These are phyloP conservation scores for Eurypyga helias DNA, from an alignment of 2,113 vertebrate genomes.

Conservation along the genomic window DNA sequence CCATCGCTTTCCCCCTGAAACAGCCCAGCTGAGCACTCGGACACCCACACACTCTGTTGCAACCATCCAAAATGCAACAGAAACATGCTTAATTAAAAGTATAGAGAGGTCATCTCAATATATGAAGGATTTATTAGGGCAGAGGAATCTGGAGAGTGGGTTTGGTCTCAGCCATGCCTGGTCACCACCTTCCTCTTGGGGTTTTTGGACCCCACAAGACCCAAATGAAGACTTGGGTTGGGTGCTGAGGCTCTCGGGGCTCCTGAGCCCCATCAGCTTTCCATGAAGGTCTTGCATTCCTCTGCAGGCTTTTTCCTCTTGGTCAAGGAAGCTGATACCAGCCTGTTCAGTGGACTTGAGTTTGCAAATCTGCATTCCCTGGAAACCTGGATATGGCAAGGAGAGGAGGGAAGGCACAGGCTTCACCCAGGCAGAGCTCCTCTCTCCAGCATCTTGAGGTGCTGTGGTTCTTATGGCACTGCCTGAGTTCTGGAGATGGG, in stretches of 20 bases:
- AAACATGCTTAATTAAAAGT: background rate
- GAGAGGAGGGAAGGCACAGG: background rate
- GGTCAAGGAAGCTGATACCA: background rate
- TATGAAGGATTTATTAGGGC: background rate
- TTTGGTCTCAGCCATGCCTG: background rate
- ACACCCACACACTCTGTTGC: background rate
- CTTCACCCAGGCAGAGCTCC: background rate
- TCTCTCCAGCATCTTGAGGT: background rate
- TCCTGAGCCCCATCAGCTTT: background rate
- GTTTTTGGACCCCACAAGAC: background rate
- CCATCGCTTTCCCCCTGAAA: background rate
- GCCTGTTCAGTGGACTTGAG: background rate
- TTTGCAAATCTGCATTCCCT: background rate
- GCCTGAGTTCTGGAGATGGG: background rate
- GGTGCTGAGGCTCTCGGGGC: background rate
- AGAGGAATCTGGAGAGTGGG: background rate
- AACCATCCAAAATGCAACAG: background rate
- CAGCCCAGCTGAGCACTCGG: rapidly evolving
- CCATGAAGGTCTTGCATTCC: background rate
- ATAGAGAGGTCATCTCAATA: background rate
- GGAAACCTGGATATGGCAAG: background rate
- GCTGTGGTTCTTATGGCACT: background rate
- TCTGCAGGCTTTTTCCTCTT: background rate
- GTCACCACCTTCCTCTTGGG: background rate
- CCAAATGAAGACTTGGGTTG: background rate